Evolutionary conservation across 2,888 invertebrate genomes (phyloP).

Genomic region (Aspidiotus destructor): DNA sequence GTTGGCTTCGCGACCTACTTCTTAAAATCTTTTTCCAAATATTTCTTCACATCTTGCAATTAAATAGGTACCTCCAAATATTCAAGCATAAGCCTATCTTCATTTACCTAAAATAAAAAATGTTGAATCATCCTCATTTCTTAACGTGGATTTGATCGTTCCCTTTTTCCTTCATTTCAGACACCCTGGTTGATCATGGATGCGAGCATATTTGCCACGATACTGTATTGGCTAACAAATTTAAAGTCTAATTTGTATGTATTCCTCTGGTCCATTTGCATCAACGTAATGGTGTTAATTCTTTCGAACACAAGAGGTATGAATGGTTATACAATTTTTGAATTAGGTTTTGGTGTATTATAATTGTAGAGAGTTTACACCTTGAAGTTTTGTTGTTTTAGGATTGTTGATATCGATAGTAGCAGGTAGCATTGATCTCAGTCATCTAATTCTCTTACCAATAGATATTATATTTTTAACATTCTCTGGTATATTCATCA

Average conservation of each 20-base stretch:
- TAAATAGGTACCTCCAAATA: too few species aligned
- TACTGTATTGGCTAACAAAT: constrained; percentile 83
- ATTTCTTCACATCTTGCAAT: too few species aligned
- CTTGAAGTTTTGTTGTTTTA: not conserved
- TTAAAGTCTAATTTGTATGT: constrained; percentile 57
- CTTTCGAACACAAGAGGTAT: not conserved
- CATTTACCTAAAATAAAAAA: too few species aligned
- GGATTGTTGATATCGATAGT: constrained; percentile 22
- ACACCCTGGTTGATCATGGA: constrained; percentile 75
- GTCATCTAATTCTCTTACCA: constrained; percentile 10
- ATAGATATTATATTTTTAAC: constrained; percentile 12
- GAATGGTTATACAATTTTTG: not conserved
- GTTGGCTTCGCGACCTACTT: too few species aligned
- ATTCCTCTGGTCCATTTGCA: constrained; percentile 42
- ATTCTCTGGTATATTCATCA: constrained; percentile 22
- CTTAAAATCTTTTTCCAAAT: too few species aligned
- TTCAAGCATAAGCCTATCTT: too few species aligned
- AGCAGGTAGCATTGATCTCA: not conserved
- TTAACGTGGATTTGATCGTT: too few species aligned
- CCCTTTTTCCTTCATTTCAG: constrained; percentile 45
- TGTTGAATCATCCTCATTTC: too few species aligned
- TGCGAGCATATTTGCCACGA: constrained; percentile 66
- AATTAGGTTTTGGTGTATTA: not conserved
- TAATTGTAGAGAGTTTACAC: not conserved
- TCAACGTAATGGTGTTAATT: not conserved